Evolutionary conservation across 2,797 vertebrate species (phyloP), one percentile per base, ranked within the genome.

Genomic region (Miichthys miiuy): DNA sequence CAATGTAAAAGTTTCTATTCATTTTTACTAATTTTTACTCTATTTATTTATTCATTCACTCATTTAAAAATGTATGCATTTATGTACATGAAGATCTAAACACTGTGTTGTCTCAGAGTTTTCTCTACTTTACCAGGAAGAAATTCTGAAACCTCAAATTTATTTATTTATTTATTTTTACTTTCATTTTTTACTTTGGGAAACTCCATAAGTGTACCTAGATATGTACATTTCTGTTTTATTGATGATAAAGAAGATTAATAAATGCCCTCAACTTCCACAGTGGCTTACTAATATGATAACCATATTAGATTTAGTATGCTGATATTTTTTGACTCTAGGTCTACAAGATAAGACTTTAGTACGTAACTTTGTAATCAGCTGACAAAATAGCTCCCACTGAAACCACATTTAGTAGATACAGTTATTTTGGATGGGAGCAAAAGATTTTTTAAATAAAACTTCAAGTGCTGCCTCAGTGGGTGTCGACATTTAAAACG

Each of bases 231-330:
- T 4, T 46, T 72, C 21, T 54, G 13, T 51, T 67, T n/a, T 48
- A 65, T 5, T 42, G 34, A 67, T 75, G 63, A 66, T 27, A 42
- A n/a, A 58, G 30, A 51, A 25, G 10, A 5, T 51, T 52, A 18
- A 25, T 14, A 42, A 44, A 44, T 2, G 30, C 1, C 30, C 30
- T 7, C 0, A 25, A 20, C 25, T 27, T 25, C 18, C 63, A 25
- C 62, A 1, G 2, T 54, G 50, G 16, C 10, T 68, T 42, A 54
- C 21, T 62, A 44, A 63, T 12, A 5, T 52, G 14, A 44, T 17
- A 18, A 73, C 50, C 3, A 20, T 20, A 14, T 61, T 17, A 8
- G 2, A 55, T 18, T 16, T 44, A 6, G 17, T 42, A n/a, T n/a
- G 46, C 21, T 54, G 48, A 72, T 52, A 20, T 21, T 51, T 51